Evolutionary conservation across 2,113 vertebrate genomes (phyloP).

Genomic region (Trematomus loennbergii): DNA sequence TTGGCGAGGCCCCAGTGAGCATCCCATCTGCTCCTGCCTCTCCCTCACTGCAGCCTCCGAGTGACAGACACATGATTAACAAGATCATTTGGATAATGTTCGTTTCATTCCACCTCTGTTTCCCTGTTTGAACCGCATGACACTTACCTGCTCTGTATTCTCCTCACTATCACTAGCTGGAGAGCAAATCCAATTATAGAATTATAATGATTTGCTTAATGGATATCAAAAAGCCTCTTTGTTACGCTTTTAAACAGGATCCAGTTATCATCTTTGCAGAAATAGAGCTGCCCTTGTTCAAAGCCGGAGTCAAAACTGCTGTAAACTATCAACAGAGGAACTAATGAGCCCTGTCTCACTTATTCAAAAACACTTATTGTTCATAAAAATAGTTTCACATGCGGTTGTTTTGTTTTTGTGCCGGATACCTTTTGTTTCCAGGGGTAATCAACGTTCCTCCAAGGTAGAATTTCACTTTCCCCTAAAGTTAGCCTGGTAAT

Average conservation of each 20-base stretch:
- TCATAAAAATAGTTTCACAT: slow-evolving; percentile 26
- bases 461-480: slow-evolving; percentile 18
- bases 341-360: slow-evolving; percentile 28
- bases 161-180: slow-evolving; percentile 9
- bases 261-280: slow-evolving; percentile 31
- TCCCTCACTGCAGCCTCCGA: slow-evolving; percentile 40
- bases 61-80: slow-evolving; percentile 35
- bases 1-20: slow-evolving; percentile 56
- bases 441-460: slow-evolving; percentile 40
- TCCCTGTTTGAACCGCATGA: slow-evolving; percentile 19
- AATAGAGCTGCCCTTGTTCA: slow-evolving; percentile 18
- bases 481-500: slow-evolving; percentile 24
- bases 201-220: slow-evolving; percentile 48
- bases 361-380: slow-evolving; percentile 46
- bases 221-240: slow-evolving; percentile 66
- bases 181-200: slow-evolving; percentile 54
- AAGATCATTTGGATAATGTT: slow-evolving; percentile 43
- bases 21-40: slow-evolving; percentile 64
- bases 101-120: slow-evolving; percentile 18
- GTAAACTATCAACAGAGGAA: slow-evolving; percentile 42
- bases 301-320: slow-evolving; percentile 46
- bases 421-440: slow-evolving; percentile 29
- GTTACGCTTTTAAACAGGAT: slow-evolving; percentile 51
- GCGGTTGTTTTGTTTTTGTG: slow-evolving; percentile 16
- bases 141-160: slow-evolving; percentile 46